A percentile compares a stretch with the other conserved stretches of the same genome.
These are phyloP conservation scores for Intellagama lesueurii DNA, from an alignment of 2,797 vertebrate genomes.

Conservation along the genomic window DNA sequence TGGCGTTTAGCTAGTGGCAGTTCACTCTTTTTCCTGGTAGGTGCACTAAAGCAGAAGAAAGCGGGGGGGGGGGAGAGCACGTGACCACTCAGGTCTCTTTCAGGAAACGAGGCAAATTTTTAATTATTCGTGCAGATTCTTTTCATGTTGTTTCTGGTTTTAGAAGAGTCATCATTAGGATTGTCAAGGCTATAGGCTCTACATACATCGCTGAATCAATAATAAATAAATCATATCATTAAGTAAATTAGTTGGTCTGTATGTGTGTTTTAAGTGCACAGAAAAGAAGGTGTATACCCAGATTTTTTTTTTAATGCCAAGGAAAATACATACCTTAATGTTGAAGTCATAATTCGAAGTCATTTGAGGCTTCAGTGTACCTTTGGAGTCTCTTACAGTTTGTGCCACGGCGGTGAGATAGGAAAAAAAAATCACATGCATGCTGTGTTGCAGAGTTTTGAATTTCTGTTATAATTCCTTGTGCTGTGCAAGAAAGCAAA, in stretches of 20 bases:
- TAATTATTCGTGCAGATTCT: conserved; percentile 73
- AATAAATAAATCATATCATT: conserved; percentile 69
- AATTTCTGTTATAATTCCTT: no score
- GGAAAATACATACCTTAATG: background rate
- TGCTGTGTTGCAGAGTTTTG: no score
- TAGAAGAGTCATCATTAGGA: conserved; percentile 66
- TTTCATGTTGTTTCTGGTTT: conserved; percentile 73
- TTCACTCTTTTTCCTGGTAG: conserved; percentile 35
- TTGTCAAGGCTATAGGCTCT: conserved; percentile 58
- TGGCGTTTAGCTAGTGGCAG: conserved; percentile 63
- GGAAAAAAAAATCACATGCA: background rate
- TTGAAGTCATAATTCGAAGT: background rate
- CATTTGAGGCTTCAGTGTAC: background rate
- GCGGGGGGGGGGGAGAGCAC: background rate
- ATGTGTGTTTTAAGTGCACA: background rate
- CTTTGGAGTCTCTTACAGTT: background rate
- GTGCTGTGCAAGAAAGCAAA: no score
- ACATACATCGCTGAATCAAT: conserved; percentile 71
- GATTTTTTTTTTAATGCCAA: background rate
- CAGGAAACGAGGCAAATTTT: conserved; percentile 63
- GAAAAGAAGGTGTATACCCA: background rate
- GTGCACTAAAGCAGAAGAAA: conserved; percentile 50
- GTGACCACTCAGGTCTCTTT: conserved; percentile 39
- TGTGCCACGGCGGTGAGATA: background rate
- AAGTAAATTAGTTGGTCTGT: conserved; percentile 62